Conservation (phyloP, 2,113 vertebrate genomes). For the Dicentrarchus labrax region DNA sequence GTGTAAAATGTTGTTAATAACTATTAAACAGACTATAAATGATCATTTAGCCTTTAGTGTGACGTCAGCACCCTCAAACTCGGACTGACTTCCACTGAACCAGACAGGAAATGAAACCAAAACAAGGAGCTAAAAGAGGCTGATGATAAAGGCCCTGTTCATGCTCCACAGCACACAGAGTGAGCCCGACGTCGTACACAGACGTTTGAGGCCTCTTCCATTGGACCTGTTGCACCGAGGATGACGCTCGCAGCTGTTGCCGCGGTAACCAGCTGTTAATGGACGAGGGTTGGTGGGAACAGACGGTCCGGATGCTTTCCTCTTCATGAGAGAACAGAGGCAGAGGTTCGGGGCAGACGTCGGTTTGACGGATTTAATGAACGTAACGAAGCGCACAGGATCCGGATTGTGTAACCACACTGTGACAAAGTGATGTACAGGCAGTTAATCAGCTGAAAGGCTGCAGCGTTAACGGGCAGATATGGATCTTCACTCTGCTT, state of each 20-base stretch:
- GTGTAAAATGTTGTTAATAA: no score
- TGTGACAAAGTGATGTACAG: neutral
- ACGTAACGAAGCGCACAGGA: neutral
- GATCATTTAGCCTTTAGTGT: no score
- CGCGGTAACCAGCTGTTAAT: slow-evolving; percentile 10
- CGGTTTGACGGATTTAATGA: neutral
- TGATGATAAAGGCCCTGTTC: no score
- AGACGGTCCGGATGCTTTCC: neutral
- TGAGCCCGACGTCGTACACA: no score
- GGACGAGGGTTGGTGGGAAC: neutral
- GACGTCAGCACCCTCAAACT: no score
- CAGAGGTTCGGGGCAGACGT: neutral
- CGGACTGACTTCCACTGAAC: no score
- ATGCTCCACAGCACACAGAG: no score
- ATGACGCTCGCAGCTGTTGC: slow-evolving; percentile 6
- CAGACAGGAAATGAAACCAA: neutral
- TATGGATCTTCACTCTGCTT: neutral
- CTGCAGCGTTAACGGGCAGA: neutral
- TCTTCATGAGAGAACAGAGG: neutral
- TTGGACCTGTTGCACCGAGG: neutral
- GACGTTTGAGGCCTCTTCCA: neutral
- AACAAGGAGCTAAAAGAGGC: neutral
- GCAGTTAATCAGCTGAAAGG: neutral
- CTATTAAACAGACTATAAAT: no score
- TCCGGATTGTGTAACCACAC: neutral